Evolutionary conservation across 1,140 invertebrate genomes (phyloP), one percentile per base, ranked within the genome.

Genomic region (Heterodera schachtii): DNA sequence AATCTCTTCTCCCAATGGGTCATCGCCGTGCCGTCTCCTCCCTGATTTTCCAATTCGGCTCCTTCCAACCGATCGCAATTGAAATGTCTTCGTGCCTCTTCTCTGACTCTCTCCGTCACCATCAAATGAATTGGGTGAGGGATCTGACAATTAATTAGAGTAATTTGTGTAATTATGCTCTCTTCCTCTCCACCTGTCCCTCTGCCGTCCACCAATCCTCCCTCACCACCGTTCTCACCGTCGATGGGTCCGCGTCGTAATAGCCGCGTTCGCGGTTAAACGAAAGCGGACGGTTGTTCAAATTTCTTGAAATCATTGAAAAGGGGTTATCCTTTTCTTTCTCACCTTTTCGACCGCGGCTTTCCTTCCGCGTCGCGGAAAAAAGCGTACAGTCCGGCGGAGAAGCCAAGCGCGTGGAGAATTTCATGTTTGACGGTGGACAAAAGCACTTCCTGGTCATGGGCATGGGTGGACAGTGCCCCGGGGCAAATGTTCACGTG

Each of bases 361-460:
- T 43, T 21, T 41, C 84, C 81, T 47, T 85, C 73, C 11, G 85
- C 70, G 76, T 90, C 85, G 21, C 85, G 78, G 71, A 89, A 90
- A 73, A 90, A 86, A 7, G 89, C 89, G 75, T 90, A 90, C 46
- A 89, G 70, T 11, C 87, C 87, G 21, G 91, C 91, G 41, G 91
- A 91, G 83, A 92, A 92, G 73, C 91, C 91, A 86, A 99, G 91
- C 0, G 97, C 96, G 91, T 99, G 97, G 1, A 98, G 92, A 89
- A 99, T 98, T 91, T 99, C 97, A 91, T 99, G 97, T 91, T 99
- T 98, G 0, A 99, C 95, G 0, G 96, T 98, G 43, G 96, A 97
- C 82, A 98, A 91, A 2, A 98, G 92, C 19, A 96, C 96, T 86
- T 96, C 94, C 79, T 96, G 91, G 87, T 99, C 96, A 87, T 97